These are phyloP conservation scores for Numenius arquata DNA, from an alignment of 2,113 vertebrate genomes.

Conservation along the genomic window DNA sequence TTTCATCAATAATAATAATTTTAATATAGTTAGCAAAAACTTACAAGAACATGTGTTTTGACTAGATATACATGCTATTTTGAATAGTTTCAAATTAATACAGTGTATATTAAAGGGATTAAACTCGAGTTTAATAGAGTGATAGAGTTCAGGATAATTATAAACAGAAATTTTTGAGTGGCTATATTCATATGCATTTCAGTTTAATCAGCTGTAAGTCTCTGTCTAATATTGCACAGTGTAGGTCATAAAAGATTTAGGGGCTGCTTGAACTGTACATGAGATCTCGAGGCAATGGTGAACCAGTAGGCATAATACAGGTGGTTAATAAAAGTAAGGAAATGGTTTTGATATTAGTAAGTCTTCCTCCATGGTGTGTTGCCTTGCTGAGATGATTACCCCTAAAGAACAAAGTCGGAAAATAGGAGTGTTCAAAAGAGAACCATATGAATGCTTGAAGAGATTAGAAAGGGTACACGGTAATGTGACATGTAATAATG, in stretches of 20 bases:
- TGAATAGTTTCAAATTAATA: not conserved
- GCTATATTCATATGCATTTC: not conserved
- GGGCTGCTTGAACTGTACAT: not conserved
- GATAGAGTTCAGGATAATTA: not conserved
- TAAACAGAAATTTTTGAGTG: not conserved
- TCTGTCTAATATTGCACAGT: accelerated
- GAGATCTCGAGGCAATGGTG: not conserved
- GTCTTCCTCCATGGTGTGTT: not conserved
- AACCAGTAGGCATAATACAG: not conserved
- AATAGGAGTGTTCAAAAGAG: not conserved
- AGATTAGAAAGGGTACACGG: not conserved
- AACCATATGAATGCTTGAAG: not conserved
- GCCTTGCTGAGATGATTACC: not conserved
- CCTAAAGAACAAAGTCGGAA: not conserved
- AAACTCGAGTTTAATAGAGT: not conserved
- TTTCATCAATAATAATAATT: not conserved
- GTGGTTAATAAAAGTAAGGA: not conserved
- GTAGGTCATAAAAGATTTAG: not conserved
- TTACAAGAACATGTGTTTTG: not conserved
- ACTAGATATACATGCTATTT: not conserved
- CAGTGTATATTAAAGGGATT: not conserved
- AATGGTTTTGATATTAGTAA: not conserved
- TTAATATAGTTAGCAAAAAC: not conserved
- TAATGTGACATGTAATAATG: not conserved
- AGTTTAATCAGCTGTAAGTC: not conserved